phyloP scores from a whole-genome alignment of 2,888 invertebrate genomes.

The Drosophila pseudotakahashii region DNA sequence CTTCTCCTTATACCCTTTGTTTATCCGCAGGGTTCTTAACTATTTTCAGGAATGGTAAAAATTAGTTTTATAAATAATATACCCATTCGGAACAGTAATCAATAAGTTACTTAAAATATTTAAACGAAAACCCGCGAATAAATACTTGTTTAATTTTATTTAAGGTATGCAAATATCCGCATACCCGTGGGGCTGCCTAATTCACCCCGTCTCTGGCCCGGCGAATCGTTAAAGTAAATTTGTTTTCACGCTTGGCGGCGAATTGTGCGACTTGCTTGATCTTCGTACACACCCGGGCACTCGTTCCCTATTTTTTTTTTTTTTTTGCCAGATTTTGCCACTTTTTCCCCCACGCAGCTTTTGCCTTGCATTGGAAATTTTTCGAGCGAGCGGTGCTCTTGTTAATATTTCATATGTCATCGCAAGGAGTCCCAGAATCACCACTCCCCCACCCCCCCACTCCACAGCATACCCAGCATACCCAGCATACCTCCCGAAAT shows the following conservation, averaged over 20 bases:
- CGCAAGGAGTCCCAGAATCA: conserved; percentile 41
- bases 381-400: conserved; percentile 52
- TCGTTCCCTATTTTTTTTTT: neutral
- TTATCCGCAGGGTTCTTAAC: no score
- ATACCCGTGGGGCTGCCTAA: neutral
- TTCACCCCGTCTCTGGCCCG: neutral
- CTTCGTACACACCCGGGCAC: conserved; percentile 3
- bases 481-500: neutral
- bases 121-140: no score
- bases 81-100: no score
- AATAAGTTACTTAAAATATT: no score
- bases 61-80: no score
- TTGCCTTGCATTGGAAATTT: conserved; percentile 57
- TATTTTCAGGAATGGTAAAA: no score
- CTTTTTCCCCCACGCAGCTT: neutral
- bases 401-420: conserved; percentile 79
- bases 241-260: conserved; percentile 77
- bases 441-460: neutral
- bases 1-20: conserved; percentile 5
- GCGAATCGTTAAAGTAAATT: conserved; percentile 72
- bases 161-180: neutral
- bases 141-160: neutral
- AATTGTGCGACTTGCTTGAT: conserved; percentile 58
- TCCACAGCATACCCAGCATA: neutral
- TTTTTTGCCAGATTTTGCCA: neutral